Conservation (phyloP, 2,113 vertebrate genomes). For the Brevimyrus niger region DNA sequence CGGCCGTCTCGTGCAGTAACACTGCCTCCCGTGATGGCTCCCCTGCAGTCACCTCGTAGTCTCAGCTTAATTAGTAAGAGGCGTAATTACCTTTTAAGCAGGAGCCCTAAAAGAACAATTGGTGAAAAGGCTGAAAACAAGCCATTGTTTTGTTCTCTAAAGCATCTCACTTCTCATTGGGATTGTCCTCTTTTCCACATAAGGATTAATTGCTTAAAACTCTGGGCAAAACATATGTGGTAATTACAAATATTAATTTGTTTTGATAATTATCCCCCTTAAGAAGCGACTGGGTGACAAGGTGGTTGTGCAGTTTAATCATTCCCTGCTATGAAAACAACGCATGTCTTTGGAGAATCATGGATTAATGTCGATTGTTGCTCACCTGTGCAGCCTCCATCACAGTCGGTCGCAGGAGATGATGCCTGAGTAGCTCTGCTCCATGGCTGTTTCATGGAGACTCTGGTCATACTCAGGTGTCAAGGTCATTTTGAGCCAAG, state of each 20-base stretch:
- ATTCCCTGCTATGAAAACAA: neutral
- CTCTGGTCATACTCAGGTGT: conserved; percentile 6
- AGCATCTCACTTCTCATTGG: conserved; percentile 5
- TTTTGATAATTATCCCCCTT: conserved; percentile 3
- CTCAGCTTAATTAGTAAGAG: conserved; percentile 4
- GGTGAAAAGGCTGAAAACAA: neutral
- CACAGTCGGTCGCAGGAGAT: neutral
- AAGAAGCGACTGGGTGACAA: neutral
- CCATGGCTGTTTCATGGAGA: neutral
- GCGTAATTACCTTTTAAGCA: neutral
- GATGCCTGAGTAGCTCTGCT: neutral
- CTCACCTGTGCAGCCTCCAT: neutral
- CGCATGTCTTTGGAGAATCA: neutral
- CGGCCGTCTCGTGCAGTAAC: neutral
- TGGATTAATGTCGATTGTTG: neutral
- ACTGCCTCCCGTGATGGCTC: neutral
- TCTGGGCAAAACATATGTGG: neutral
- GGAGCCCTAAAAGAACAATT: neutral
- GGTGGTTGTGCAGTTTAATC: neutral
- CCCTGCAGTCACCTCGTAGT: neutral
- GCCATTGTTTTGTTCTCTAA: neutral
- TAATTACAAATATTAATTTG: conserved; percentile 6
- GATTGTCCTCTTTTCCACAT: neutral
- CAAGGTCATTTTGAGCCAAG: neutral
- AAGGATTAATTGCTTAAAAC: neutral